phyloP scores from a whole-genome alignment of 1,140 invertebrate species.

The Drosophila fuyamai region DNA sequence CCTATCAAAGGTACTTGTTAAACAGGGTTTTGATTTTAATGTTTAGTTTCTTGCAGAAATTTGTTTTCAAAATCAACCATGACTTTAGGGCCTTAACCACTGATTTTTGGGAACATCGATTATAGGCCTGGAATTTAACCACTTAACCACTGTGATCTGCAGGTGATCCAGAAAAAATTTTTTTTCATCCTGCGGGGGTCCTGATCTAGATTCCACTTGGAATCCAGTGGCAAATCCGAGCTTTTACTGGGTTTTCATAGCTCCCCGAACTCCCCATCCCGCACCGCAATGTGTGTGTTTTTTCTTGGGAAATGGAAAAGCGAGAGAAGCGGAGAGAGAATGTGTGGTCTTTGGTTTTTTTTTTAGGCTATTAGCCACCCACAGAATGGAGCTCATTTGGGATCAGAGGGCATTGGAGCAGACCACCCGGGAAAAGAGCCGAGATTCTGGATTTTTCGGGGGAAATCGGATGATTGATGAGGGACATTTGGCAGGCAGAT shows the following conservation, averaged over 20 bases:
- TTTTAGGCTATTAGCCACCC: slow-evolving; percentile 11
- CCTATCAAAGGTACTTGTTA: too few species aligned
- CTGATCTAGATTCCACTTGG: slow-evolving; percentile 23
- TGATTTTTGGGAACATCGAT: not conserved
- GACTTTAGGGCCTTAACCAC: not conserved
- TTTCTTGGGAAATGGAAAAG: slow-evolving; percentile 6
- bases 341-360: slow-evolving; percentile 8
- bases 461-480: slow-evolving; percentile 25
- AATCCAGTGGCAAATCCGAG: slow-evolving; percentile 7
- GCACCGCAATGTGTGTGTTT: slow-evolving; percentile 2
- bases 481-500: not conserved
- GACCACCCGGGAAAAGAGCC: slow-evolving; percentile 46
- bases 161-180: slow-evolving; percentile 3
- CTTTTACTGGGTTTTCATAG: not conserved
- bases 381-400: slow-evolving; percentile 5
- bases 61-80: too few species aligned
- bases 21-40: too few species aligned
- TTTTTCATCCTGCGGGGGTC: slow-evolving; percentile 15
- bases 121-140: not conserved
- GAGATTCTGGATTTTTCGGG: not conserved
- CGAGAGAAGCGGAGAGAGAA: slow-evolving; percentile 15
- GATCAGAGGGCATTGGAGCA: slow-evolving; percentile 8
- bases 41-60: too few species aligned
- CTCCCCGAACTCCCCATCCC: slow-evolving; percentile 1
- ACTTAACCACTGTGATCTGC: not conserved